These are phyloP conservation scores for Neoscelio sp. DNA, from an alignment of 2,888 invertebrate species.

Conservation along the genomic window DNA sequence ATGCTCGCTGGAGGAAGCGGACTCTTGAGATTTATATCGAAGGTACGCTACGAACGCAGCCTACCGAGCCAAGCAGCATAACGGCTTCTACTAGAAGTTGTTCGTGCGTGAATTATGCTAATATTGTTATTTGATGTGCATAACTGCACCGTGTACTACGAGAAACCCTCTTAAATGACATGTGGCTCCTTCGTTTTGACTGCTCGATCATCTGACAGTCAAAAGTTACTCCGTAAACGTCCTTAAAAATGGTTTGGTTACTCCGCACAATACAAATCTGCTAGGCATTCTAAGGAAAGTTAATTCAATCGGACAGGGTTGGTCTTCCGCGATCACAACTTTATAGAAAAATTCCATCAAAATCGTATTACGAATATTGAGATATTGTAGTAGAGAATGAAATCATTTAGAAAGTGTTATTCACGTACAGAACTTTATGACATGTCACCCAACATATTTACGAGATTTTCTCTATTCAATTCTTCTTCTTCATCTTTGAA, in stretches of 20 bases:
- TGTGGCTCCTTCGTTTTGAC: conserved; percentile 40
- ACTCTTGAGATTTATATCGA: conserved; percentile 77
- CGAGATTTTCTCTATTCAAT: no score
- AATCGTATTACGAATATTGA: no score
- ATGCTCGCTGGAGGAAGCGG: conserved; percentile 75
- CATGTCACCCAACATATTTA: no score
- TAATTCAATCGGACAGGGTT: neutral
- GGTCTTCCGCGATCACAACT: neutral
- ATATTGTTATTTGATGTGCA: conserved; percentile 73
- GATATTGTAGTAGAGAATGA: no score
- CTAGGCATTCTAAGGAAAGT: neutral
- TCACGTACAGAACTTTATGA: no score
- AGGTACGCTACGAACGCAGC: conserved; percentile 72
- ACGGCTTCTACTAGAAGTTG: conserved; percentile 72
- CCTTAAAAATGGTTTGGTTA: neutral
- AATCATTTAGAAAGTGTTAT: no score
- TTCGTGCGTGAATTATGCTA: conserved; percentile 75
- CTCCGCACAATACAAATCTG: conserved; percentile 8
- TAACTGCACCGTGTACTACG: conserved; percentile 50
- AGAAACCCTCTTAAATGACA: conserved; percentile 43
- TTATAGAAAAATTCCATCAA: no score
- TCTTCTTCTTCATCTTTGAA: no score
- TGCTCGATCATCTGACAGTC: conserved; percentile 19
- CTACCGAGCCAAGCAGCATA: conserved; percentile 66
- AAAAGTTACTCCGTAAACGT: conserved; percentile 26